A percentile compares a stretch with the other conserved stretches of the same genome.
phyloP scores from a whole-genome alignment of 2,797 vertebrate genomes.

The Bufotes viridis region DNA sequence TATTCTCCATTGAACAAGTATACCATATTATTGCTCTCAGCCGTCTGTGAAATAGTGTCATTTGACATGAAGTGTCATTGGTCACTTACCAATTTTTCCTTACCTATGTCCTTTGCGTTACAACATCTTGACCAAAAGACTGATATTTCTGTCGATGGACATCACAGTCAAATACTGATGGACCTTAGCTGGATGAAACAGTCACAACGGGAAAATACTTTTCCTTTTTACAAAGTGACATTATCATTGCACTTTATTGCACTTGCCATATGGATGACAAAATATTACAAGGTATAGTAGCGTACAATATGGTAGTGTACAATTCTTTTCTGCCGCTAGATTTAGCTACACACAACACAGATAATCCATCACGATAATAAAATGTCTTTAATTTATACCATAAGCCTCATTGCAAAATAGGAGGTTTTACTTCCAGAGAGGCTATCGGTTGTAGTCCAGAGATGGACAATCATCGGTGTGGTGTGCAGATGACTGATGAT shows the following conservation, averaged over 20 bases:
- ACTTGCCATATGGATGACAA: neutral
- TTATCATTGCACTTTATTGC: neutral
- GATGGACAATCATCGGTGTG: too few relatives aligned
- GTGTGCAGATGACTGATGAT: too few relatives aligned
- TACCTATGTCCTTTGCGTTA: neutral
- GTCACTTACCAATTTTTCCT: neutral
- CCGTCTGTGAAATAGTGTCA: neutral
- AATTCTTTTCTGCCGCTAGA: neutral
- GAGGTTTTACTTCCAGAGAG: too few relatives aligned
- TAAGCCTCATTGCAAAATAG: too few relatives aligned
- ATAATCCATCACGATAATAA: too few relatives aligned
- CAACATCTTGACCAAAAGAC: neutral
- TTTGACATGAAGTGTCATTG: neutral
- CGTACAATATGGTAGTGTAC: neutral
- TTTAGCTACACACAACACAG: neutral
- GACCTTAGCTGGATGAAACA: neutral
- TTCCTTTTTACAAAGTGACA: neutral
- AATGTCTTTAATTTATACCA: too few relatives aligned
- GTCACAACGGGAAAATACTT: neutral
- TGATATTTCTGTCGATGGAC: neutral
- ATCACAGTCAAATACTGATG: neutral
- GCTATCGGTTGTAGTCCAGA: too few relatives aligned
- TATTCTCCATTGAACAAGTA: neutral
- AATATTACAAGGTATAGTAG: slow-evolving; percentile 19
- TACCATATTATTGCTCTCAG: neutral